Evolutionary conservation across 2,113 vertebrate species (phyloP).

Genomic region (Heterocephalus glaber): DNA sequence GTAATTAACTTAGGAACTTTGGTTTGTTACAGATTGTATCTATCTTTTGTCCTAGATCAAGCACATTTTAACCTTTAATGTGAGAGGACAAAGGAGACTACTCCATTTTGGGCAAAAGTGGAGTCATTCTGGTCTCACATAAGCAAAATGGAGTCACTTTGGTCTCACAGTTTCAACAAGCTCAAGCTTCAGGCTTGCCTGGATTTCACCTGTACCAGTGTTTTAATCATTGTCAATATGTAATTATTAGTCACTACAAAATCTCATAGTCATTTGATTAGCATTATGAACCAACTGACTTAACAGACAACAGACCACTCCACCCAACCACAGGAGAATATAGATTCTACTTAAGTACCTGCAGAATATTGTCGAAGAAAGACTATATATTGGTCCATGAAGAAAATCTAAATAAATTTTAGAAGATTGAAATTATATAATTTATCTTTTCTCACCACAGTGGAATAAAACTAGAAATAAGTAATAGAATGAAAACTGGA

Average conservation of each 20-base stretch:
- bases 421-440: neutral
- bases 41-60: too few relatives aligned
- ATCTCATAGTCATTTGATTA: neutral
- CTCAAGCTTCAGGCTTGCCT: neutral
- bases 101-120: too few relatives aligned
- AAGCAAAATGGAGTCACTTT: too few relatives aligned
- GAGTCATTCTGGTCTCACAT: too few relatives aligned
- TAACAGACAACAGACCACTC: neutral
- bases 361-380: neutral
- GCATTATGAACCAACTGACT: neutral
- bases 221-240: neutral
- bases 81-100: too few relatives aligned
- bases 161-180: too few relatives aligned
- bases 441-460: neutral
- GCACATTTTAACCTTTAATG: too few relatives aligned
- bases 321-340: neutral
- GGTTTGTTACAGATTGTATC: too few relatives aligned
- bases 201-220: neutral
- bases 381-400: neutral
- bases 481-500: neutral
- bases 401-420: neutral
- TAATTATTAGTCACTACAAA: neutral
- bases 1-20: too few relatives aligned
- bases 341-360: neutral
- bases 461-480: neutral